phyloP scores from a whole-genome alignment of 30 jellyfish, hydroid and myxozoan genomes.

The Cassiopea andromeda region DNA sequence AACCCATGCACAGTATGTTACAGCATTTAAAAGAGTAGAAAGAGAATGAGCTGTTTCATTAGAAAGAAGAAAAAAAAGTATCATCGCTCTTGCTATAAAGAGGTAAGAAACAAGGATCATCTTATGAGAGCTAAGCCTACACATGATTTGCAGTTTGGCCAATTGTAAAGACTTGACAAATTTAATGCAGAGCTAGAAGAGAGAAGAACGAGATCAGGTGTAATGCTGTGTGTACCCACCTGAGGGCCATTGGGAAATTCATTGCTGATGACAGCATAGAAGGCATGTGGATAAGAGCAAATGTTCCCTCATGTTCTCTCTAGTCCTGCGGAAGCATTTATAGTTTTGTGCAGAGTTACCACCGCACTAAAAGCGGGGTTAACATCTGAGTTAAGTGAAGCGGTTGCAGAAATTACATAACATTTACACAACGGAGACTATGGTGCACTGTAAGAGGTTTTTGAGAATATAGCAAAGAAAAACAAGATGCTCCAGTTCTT shows the following conservation, averaged over 20 bases:
- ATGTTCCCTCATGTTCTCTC: background rate
- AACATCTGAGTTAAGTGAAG: slow-evolving; percentile 23
- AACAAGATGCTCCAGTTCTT: background rate
- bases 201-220: too few species aligned
- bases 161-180: too few species aligned
- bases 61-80: too few species aligned
- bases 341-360: slow-evolving; percentile 13
- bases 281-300: slow-evolving; percentile 19
- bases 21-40: too few species aligned
- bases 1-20: too few species aligned
- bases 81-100: too few species aligned
- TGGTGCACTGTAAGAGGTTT: background rate
- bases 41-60: too few species aligned
- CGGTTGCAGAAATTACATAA: background rate
- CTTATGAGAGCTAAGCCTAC: too few species aligned
- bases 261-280: slow-evolving; percentile 20
- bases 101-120: too few species aligned
- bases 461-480: background rate
- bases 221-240: slow-evolving; percentile 18
- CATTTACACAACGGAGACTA: slow-evolving; percentile 12
- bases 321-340: background rate
- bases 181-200: too few species aligned
- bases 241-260: slow-evolving; percentile 11
- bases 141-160: too few species aligned
- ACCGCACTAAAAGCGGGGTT: slow-evolving; percentile 17